Base-by-base conservation (phyloP, 2,113 vertebrate genomes). In the Promerops cafer region DNA sequence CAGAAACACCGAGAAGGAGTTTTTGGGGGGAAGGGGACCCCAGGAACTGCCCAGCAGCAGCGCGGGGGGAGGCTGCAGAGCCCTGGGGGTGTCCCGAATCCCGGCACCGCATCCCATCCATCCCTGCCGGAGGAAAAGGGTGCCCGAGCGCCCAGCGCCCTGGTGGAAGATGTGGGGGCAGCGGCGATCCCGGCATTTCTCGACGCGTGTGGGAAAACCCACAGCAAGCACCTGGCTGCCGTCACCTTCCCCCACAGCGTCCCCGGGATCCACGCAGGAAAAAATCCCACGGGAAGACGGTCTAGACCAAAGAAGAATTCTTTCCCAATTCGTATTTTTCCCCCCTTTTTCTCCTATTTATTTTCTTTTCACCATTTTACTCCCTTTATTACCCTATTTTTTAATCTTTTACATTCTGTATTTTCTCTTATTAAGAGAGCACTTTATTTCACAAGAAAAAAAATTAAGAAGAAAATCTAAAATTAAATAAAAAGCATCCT, bases 291-390 rank as follows among this genome's bases (percentile, higher is more conserved):
- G 2, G 14, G 40, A 69, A 44, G 3, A 0, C 1, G 14, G 7
- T 9, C 10, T 31, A 31, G 2, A 19, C 0, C 0, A 0, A 3
- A 5, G 8, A 11, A 53, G 5, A 52, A 66, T 44, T 30, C 30
- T 39, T 57, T 39, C 39, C 31, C 7, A 0, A 3, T 54, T 45
- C 9, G 2, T 16, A 3, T n/a, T 23, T 3, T 3, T 7, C 22
- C 12, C 20, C 28, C 4, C 3, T 13, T 54, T 24, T 17, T 7
- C 23, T 3, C 12, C 4, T 27, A 5, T 33, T 53, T 24, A 19
- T 78, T 72, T 59, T 50, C 37, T 56, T 68, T 30, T 26, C 26
- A 40, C 5, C 7, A 0, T 28, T 54, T 83, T 22, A 16, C 10
- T 15, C 16, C 33, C 8, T 68, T 27, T 31, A 27, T 61, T 70